phyloP scores from a whole-genome alignment of 1,140 invertebrate species.

The Xylocopa sonorina region DNA sequence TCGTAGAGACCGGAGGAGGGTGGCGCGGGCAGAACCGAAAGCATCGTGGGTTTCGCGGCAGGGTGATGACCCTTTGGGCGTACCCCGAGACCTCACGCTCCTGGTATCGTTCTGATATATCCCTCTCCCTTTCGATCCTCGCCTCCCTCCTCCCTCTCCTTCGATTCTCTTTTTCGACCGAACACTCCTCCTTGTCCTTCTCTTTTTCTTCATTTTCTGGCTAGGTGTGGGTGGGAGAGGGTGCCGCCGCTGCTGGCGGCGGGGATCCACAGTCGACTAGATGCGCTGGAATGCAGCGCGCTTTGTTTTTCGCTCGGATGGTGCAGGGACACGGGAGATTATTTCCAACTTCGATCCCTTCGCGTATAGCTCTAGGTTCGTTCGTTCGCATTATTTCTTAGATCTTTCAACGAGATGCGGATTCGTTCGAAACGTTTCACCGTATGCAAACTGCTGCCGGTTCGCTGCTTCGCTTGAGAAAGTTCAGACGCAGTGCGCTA shows the following conservation, averaged over 20 bases:
- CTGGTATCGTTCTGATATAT: conserved; percentile 54
- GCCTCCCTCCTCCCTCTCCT: not conserved
- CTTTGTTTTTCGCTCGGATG: conserved; percentile 25
- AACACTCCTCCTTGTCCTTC: not conserved
- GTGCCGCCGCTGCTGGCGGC: conserved; percentile 36
- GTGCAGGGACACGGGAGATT: conserved; percentile 6
- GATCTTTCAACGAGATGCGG: conserved; percentile 18
- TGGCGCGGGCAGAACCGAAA: conserved; percentile 26
- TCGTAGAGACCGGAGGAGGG: conserved; percentile 4
- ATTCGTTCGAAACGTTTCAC: conserved; percentile 17
- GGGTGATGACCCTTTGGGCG: conserved; percentile 63
- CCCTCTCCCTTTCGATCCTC: not conserved
- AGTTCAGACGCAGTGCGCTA: conserved; percentile 32
- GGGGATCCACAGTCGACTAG: conserved; percentile 28
- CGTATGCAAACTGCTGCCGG: conserved; percentile 14
- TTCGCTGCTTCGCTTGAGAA: conserved; percentile 33
- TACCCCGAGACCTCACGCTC: conserved; percentile 58
- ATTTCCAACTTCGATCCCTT: not conserved
- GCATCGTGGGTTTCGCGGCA: conserved; percentile 33
- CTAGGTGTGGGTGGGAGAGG: not conserved
- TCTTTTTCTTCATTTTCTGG: conserved; percentile 49
- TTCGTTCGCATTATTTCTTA: not conserved
- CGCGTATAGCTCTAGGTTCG: not conserved
- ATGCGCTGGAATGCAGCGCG: conserved; percentile 39
- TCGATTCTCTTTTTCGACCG: not conserved